phyloP scores from a whole-genome alignment of 2,113 vertebrate genomes.

The Stercorarius parasiticus region DNA sequence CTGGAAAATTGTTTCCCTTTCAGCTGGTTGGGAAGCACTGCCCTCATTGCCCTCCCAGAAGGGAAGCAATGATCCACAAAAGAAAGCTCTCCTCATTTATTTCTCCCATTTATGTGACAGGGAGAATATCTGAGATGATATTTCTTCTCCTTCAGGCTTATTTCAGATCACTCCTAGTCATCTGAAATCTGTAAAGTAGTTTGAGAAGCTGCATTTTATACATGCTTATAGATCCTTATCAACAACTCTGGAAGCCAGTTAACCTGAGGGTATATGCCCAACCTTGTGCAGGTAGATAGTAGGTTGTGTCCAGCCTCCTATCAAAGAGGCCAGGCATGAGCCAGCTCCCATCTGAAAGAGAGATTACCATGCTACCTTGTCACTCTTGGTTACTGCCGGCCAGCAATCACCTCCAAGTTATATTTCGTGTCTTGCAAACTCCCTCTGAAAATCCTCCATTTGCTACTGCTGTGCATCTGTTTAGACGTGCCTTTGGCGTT shows the following conservation, averaged over 20 bases:
- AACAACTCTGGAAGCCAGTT: background rate
- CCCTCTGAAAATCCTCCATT: background rate
- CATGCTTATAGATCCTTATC: background rate
- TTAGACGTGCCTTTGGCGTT: background rate
- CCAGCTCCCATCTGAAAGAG: background rate
- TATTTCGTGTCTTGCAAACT: background rate
- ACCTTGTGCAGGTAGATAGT: background rate
- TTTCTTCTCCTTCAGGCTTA: background rate
- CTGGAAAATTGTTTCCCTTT: background rate
- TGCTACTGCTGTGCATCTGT: background rate
- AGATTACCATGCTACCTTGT: background rate
- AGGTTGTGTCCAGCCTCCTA: background rate
- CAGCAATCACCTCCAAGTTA: background rate
- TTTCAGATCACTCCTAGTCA: background rate
- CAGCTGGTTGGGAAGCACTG: background rate
- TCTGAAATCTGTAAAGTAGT: background rate
- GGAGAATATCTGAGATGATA: background rate
- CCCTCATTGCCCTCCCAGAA: background rate
- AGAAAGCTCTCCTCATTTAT: conserved; percentile 3
- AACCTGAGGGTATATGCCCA: background rate
- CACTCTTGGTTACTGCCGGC: background rate
- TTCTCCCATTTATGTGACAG: background rate
- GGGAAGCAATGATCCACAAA: conserved; percentile 10
- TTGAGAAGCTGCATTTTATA: background rate
- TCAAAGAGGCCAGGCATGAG: background rate